Evolutionary conservation across 2,113 vertebrate genomes (phyloP), one percentile per base, ranked within the genome.

Genomic region (Spermophilus dauricus): DNA sequence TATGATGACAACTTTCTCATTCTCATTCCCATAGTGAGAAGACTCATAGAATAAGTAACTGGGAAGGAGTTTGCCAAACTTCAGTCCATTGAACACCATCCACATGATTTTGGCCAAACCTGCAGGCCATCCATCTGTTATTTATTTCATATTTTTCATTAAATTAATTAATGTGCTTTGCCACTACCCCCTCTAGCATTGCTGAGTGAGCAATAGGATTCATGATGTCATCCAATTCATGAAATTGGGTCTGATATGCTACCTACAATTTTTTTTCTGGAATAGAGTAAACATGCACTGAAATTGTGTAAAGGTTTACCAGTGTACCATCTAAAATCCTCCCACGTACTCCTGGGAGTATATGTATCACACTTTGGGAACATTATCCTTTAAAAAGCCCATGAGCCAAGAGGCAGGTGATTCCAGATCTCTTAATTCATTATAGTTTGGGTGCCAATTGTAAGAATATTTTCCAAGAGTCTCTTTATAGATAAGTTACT

Each of bases 121-220:
- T 77, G 24, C 53, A n/a, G 73, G 45, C 51, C 70, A 96, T n/a
- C 84, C 72, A 67, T 51, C 82, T 83, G 84, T 87, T 87, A 78
- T 91, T 94, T 94, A 83, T 63, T 94, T 83, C 48, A 22, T 86
- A 51, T 85, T 95, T 86, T 96, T 84, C 89, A 80, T 91, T 90
- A 92, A 61, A 72, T 87, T 86, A 70, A 86, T 93, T 80, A 91
- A 34, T n/a, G 18, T 48, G 11, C 30, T 92, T 85, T 96, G n/a
- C 65, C 82, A 80, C 42, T 65, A 61, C 18, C 8, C 20, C n/a
- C 26, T 65, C 65, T 65, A 89, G 45, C 6, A 45, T 92, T 81
- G 20, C 72, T 61, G 48, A 51, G 81, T 88, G 82, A 94, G 53
- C 53, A 86, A 45, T 32, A 82, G 81, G 94, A 78, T 69, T 77